Conservation (phyloP, 2,797 vertebrate genomes). For the Sebastes trivittatus region DNA sequence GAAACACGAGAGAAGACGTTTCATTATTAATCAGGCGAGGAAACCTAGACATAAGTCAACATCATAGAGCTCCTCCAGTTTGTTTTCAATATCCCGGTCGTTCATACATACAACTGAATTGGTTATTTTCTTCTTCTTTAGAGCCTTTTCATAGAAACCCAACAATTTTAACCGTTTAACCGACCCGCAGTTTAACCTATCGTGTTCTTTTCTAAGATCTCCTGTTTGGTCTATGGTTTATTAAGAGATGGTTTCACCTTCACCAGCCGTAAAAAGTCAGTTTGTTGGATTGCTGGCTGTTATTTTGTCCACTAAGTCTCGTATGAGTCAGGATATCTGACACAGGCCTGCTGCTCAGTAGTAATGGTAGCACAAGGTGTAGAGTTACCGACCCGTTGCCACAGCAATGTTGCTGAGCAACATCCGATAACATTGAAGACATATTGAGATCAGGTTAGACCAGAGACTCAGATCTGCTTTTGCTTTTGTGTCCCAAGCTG, state of each 20-base stretch:
- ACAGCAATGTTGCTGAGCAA: conserved; percentile 65
- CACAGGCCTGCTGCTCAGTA: conserved; percentile 63
- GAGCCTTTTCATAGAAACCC: not conserved
- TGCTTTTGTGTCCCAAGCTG: not conserved
- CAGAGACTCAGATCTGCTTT: conserved; percentile 15
- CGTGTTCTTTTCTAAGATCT: not conserved
- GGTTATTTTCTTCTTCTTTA: not conserved
- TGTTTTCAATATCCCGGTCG: not conserved
- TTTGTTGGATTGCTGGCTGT: not conserved
- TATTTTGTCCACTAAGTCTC: not conserved
- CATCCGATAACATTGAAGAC: conserved; percentile 50
- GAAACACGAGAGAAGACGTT: conserved; percentile 60
- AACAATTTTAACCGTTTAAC: not conserved
- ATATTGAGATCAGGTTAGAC: conserved; percentile 46
- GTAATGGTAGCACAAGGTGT: conserved; percentile 73
- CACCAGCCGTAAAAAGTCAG: no score
- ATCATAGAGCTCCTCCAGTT: not conserved
- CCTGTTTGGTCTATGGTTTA: not conserved
- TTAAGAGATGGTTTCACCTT: not conserved
- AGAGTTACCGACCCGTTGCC: conserved; percentile 75
- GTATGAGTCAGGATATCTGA: conserved; percentile 77
- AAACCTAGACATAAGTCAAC: conserved; percentile 40
- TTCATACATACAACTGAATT: not conserved
- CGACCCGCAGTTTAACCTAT: not conserved
- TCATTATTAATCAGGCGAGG: conserved; percentile 61